Evolutionary conservation across 2,797 vertebrate species (phyloP), one percentile per base, ranked within the genome.

Genomic region (Otolemur crassicaudatus): DNA sequence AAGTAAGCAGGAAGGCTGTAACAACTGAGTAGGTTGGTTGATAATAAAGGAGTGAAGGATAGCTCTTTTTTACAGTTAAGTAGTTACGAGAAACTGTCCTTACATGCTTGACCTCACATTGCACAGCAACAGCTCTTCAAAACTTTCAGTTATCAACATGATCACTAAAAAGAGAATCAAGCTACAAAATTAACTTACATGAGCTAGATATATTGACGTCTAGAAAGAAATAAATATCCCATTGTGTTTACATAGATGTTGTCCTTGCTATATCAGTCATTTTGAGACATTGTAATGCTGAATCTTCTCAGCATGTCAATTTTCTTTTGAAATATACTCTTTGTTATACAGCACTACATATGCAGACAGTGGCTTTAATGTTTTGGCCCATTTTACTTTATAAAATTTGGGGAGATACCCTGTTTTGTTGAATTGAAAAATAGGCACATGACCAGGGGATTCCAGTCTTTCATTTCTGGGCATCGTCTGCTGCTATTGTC

Each of bases 91-190:
- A 98, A 98, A 98, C 96, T 92, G 97, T 98, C 97, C 97, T 98
- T 98, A 97, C 97, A 98, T 98, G 97, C 98, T 98, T 98, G 97
- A 98, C 97, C 98, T 97, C 98, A 95, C 90, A 98, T 96, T 98
- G 96, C 98, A 98, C 98, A 98, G 97, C 98, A 98, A 98, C 95
- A 97, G 89, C 91, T 96, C 98, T 98, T 98, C 91, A 98, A 96
- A 98, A 98, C 97, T 97, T 96, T 97, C 81, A 97, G 89, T 97
- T 97, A 98, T 98, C 97, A 98, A 94, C 95, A 82, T 96, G 95
- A 98, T 98, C 97, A 94, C 95, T 97, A 98, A 98, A 98, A 98
- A 98, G 96, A 98, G 16, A 81, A 98, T 97, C 97, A 98, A 70
- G 65, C 92, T 94, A 76, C 83, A 96, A 97, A 98, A 97, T 84